Conservation (phyloP, 2,113 vertebrate species). For the Alligator sinensis region DNA sequence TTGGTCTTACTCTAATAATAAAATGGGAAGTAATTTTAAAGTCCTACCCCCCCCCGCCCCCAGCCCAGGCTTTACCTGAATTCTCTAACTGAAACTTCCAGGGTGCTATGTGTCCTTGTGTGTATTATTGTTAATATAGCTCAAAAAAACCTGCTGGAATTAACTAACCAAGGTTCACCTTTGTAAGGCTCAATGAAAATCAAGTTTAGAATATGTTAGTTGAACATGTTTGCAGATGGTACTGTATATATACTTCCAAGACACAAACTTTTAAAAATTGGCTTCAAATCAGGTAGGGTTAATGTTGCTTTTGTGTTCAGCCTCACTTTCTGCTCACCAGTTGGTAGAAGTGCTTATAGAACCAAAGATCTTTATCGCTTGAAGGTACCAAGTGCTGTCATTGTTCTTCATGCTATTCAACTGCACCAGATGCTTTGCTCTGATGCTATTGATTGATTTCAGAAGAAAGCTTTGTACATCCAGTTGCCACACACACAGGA, state of each 20-base stretch:
- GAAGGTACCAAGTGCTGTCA: neutral
- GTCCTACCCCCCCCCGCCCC: neutral
- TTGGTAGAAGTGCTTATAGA: neutral
- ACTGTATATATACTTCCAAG: neutral
- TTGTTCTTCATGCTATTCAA: neutral
- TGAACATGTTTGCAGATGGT: neutral
- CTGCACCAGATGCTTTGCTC: neutral
- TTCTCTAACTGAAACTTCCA: neutral
- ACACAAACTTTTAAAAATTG: neutral
- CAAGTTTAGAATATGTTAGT: neutral
- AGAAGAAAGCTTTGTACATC: neutral
- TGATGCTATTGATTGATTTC: neutral
- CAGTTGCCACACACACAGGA: neutral
- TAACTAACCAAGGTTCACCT: accelerated
- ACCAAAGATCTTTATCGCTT: neutral
- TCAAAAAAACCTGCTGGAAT: neutral
- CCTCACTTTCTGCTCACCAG: conserved; percentile 1
- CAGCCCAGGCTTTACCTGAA: accelerated
- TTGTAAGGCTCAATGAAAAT: neutral
- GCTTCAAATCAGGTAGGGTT: neutral
- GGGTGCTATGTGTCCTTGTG: neutral
- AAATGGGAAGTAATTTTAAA: neutral
- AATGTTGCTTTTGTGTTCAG: neutral
- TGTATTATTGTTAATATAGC: neutral
- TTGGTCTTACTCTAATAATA: neutral